These are phyloP conservation scores for Drosophila parvula DNA, from an alignment of 1,140 invertebrate genomes.

Conservation along the genomic window DNA sequence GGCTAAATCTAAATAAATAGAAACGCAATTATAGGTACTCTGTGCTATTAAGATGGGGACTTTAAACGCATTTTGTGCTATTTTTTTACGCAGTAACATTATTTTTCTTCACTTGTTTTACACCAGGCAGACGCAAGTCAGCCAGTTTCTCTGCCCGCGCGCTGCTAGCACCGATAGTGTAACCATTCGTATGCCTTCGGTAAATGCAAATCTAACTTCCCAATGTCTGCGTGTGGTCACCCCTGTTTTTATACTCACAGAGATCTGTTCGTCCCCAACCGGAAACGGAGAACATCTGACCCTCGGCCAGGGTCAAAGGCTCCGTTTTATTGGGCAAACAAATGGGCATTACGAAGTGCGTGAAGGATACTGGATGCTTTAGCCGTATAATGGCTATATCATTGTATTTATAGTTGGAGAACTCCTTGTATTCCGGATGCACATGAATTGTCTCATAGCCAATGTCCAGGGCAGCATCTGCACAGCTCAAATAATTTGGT, in stretches of 20 bases:
- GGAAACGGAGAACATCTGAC: constrained; percentile 88
- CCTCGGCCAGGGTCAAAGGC: constrained; percentile 83
- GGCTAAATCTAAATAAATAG: not conserved
- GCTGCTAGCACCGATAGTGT: too few species aligned
- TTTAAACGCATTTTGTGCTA: too few species aligned
- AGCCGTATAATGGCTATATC: constrained; percentile 92
- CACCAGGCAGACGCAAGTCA: too few species aligned
- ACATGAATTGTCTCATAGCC: constrained; percentile 77
- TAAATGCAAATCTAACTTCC: too few species aligned
- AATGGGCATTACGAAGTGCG: constrained; percentile 90
- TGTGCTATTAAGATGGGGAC: not conserved
- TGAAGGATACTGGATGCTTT: constrained; percentile 89
- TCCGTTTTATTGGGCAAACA: constrained; percentile 88
- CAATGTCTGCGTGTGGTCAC: too few species aligned
- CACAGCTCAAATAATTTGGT: constrained; percentile 74
- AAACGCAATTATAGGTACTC: not conserved
- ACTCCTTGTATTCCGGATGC: constrained; percentile 84
- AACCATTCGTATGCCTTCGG: too few species aligned
- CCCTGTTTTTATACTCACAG: constrained; percentile 54
- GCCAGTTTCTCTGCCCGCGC: too few species aligned
- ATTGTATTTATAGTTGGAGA: constrained; percentile 83
- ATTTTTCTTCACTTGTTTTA: too few species aligned
- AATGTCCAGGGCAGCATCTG: constrained; percentile 81
- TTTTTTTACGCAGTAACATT: too few species aligned
- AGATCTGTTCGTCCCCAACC: constrained; percentile 93